Conservation (phyloP, 2,113 vertebrate species). For the Phodopus roborovskii region DNA sequence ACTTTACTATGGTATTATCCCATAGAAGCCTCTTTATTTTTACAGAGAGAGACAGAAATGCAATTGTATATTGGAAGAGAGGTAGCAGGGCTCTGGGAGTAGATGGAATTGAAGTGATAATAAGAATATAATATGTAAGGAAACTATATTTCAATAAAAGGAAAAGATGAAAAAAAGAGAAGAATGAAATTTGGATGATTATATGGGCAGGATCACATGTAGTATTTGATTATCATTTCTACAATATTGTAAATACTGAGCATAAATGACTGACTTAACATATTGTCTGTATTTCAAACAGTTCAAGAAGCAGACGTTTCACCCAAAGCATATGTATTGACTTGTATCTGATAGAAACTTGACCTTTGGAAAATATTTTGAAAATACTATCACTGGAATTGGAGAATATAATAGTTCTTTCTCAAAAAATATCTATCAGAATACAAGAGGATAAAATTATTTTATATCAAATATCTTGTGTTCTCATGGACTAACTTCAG, state of each 20-base stretch:
- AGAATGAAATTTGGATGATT: neutral
- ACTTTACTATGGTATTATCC: neutral
- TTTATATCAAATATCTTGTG: neutral
- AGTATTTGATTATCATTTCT: neutral
- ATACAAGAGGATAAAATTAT: neutral
- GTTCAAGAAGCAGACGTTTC: neutral
- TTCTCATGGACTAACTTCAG: neutral
- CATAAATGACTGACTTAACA: neutral
- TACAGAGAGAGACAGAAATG: neutral
- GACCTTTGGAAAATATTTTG: neutral
- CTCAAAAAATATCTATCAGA: neutral
- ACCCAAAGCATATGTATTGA: neutral
- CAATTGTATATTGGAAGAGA: neutral
- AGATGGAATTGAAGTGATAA: neutral
- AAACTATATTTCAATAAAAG: neutral
- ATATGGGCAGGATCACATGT: neutral
- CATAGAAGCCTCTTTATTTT: neutral
- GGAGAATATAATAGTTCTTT: neutral
- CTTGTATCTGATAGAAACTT: neutral
- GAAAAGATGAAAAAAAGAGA: neutral
- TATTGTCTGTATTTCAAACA: neutral
- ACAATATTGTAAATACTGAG: neutral
- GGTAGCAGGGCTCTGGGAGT: neutral
- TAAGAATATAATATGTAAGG: neutral
- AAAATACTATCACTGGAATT: neutral